Conservation (phyloP, 2,888 invertebrate species). For the Lasioglossum marginatum region DNA sequence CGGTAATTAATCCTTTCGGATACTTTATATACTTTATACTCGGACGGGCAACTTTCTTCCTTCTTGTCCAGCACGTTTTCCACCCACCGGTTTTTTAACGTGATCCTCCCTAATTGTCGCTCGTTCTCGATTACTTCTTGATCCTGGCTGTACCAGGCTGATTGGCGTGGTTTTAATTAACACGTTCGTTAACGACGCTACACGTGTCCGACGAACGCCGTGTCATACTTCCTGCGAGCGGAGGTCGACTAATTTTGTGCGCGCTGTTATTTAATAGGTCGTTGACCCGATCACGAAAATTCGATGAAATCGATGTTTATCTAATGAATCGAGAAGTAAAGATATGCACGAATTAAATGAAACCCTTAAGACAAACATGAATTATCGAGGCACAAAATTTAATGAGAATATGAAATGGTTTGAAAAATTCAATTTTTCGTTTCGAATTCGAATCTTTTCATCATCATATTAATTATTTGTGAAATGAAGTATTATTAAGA, state of each 20-base stretch:
- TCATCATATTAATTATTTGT: too few species aligned
- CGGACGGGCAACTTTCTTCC: neutral
- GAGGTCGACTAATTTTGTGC: neutral
- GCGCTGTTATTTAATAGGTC: neutral
- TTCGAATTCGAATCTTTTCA: too few species aligned
- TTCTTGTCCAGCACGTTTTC: neutral
- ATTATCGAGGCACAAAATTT: too few species aligned
- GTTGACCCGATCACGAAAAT: neutral
- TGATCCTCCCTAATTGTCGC: constrained; percentile 29
- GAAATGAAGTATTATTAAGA: too few species aligned
- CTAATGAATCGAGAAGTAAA: neutral
- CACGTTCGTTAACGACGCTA: constrained; percentile 4
- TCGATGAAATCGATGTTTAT: neutral
- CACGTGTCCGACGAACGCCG: neutral
- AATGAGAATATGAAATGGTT: too few species aligned
- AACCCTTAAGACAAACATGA: neutral
- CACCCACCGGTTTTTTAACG: neutral
- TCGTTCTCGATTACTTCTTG: constrained; percentile 18
- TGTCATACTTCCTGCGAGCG: neutral
- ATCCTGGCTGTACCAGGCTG: neutral
- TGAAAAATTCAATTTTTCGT: too few species aligned
- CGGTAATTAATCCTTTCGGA: constrained; percentile 37
- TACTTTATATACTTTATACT: neutral
- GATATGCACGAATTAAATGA: neutral
- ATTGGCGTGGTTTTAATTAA: constrained; percentile 29